These are phyloP conservation scores for Pituophis catenifer DNA, from an alignment of 2,113 vertebrate species.

Conservation along the genomic window DNA sequence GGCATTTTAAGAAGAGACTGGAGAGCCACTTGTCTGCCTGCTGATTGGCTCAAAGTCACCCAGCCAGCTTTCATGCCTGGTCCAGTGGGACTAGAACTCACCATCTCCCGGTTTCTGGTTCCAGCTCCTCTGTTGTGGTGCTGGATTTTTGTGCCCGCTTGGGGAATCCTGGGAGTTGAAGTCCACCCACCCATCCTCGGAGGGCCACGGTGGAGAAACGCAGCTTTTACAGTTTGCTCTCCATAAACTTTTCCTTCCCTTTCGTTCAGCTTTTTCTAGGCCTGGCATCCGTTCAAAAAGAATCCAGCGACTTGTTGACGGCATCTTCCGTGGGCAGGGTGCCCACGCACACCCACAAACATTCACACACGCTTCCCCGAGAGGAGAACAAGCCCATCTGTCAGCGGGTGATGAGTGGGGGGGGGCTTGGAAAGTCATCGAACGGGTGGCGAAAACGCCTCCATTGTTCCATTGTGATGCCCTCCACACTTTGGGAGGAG, in stretches of 20 bases:
- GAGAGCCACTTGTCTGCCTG: background rate
- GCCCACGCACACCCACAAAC: background rate
- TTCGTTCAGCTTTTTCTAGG: background rate
- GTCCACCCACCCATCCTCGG: background rate
- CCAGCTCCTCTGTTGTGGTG: background rate
- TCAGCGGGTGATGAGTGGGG: background rate
- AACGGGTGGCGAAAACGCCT: background rate
- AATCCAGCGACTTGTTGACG: background rate
- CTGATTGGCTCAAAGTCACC: no score
- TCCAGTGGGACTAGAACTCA: background rate
- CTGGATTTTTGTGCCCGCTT: background rate
- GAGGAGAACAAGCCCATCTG: background rate
- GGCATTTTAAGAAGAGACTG: no score
- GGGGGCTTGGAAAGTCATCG: background rate
- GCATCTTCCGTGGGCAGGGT: background rate
- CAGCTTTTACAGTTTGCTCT: background rate
- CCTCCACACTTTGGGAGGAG: background rate
- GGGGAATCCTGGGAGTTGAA: background rate
- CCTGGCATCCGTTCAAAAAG: background rate
- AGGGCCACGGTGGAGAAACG: background rate
- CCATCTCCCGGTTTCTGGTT: background rate
- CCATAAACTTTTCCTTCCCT: background rate
- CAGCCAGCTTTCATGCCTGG: background rate
- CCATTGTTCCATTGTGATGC: background rate
- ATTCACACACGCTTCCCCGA: background rate